A percentile compares a stretch with the other conserved stretches of the same genome.
Evolutionary conservation across 1,140 invertebrate genomes (phyloP).

Genomic region (Pseudachorutes palmiensis): DNA sequence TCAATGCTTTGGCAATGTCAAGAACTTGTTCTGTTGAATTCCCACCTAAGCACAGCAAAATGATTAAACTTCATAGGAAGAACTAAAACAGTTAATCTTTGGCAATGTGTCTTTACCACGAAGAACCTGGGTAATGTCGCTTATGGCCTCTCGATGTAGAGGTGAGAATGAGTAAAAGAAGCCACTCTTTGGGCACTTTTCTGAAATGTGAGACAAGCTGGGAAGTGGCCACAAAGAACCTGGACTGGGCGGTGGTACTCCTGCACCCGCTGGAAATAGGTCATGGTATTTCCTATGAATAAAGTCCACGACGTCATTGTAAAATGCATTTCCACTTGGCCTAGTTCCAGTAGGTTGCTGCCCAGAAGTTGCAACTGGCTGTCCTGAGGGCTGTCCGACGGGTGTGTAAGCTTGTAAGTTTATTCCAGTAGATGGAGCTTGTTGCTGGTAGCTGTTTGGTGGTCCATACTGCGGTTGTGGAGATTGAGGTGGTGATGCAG

Average conservation of each 20-base stretch:
- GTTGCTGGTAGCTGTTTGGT: no score
- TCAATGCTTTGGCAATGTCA: not conserved
- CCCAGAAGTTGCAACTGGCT: no score
- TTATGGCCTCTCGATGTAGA: not conserved
- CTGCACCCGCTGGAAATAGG: not conserved
- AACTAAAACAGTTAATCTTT: not conserved
- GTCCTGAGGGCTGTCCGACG: no score
- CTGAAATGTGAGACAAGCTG: not conserved
- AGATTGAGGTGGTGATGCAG: no score
- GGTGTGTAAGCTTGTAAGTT: no score
- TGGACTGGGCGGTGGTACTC: not conserved
- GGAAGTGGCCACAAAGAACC: constrained; percentile 14
- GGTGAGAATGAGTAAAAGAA: not conserved
- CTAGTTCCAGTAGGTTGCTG: no score
- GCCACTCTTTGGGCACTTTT: not conserved
- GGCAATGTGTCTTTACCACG: not conserved
- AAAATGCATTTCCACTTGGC: no score
- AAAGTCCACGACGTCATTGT: no score
- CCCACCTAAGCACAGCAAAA: not conserved
- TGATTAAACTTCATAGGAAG: not conserved
- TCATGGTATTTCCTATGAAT: not conserved
- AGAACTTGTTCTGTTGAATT: not conserved
- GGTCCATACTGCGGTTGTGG: no score
- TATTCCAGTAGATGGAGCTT: no score
- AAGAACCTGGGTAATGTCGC: not conserved